A percentile compares a stretch with the other conserved stretches of the same genome.
These are phyloP conservation scores for Latrodectus hesperus DNA, from an alignment of 2,888 invertebrate genomes.

Conservation along the genomic window DNA sequence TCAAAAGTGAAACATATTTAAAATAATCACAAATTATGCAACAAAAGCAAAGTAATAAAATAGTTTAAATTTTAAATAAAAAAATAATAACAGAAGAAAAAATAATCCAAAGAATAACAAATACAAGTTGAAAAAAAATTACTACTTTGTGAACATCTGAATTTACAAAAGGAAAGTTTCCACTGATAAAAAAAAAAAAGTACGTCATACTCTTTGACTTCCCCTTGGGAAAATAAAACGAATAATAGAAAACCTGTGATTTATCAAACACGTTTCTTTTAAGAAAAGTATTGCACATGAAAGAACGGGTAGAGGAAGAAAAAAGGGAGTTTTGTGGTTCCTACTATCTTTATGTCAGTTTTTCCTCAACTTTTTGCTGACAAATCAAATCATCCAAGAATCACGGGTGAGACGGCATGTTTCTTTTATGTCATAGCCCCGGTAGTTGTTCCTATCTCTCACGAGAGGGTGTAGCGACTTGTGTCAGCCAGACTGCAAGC, in stretches of 20 bases:
- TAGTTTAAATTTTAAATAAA: no score
- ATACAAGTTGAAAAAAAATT: constrained; percentile 46
- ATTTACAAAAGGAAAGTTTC: constrained; percentile 55
- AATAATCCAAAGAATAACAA: constrained; percentile 3
- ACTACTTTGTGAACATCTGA: constrained; percentile 37
- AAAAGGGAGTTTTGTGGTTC: constrained; percentile 61
- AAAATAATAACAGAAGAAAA: neutral
- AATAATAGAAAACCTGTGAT: constrained; percentile 42
- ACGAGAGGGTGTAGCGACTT: constrained; percentile 19
- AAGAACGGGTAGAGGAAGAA: constrained; percentile 14
- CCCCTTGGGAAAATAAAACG: constrained; percentile 8
- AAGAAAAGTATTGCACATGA: constrained; percentile 66
- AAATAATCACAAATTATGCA: no score
- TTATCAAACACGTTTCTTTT: constrained; percentile 67
- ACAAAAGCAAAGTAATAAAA: no score
- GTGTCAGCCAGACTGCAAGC: constrained; percentile 49
- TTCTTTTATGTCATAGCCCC: constrained; percentile 63
- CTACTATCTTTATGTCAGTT: constrained; percentile 68
- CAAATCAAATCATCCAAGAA: constrained; percentile 62
- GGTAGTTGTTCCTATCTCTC: constrained; percentile 61
- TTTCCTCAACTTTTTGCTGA: constrained; percentile 59
- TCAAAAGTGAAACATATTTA: no score
- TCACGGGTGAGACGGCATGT: constrained; percentile 53
- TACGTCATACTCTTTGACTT: constrained; percentile 18
- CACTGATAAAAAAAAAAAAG: constrained; percentile 52